A percentile compares a stretch with the other conserved stretches of the same genome.
Evolutionary conservation across 2,888 invertebrate species (phyloP).

Genomic region (Micropterix aruncella): DNA sequence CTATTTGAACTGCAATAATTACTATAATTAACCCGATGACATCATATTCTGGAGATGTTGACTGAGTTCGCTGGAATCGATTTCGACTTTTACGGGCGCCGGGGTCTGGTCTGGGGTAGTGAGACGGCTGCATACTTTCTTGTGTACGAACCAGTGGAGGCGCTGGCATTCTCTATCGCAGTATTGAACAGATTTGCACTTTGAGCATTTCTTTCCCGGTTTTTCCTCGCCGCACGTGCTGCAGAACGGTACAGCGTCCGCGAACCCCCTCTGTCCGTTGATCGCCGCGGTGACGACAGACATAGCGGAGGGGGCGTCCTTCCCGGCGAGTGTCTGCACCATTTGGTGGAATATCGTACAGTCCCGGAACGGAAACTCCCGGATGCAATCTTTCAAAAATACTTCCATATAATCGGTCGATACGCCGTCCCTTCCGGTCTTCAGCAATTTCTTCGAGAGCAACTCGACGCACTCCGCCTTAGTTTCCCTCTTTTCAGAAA

Average conservation of each 20-base stretch:
- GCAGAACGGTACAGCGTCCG: slow-evolving; percentile 53
- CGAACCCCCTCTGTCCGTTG: slow-evolving; percentile 78
- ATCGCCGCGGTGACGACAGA: slow-evolving; percentile 66
- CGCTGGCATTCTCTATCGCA: slow-evolving; percentile 92
- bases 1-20: no score
- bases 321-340: slow-evolving; percentile 60
- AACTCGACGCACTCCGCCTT: slow-evolving; percentile 58
- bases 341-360: slow-evolving; percentile 81
- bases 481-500: slow-evolving; percentile 48
- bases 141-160: slow-evolving; percentile 84
- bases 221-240: slow-evolving; percentile 80
- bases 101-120: slow-evolving; percentile 23
- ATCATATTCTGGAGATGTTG: slow-evolving; percentile 37
- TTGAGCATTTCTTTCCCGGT: slow-evolving; percentile 86
- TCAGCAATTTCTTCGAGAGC: slow-evolving; percentile 61
- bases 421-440: slow-evolving; percentile 56
- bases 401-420: slow-evolving; percentile 50
- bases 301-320: slow-evolving; percentile 56
- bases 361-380: slow-evolving; percentile 84
- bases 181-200: slow-evolving; percentile 87
- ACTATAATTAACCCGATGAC: no score
- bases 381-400: slow-evolving; percentile 72
- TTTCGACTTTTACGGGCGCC: slow-evolving; percentile 17
- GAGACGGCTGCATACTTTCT: slow-evolving; percentile 66
- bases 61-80: slow-evolving; percentile 35